Percentiles rank a stretch among this genome's conserved stretches.
Evolutionary conservation across 2,888 invertebrate genomes (phyloP).

Genomic region (Apomyelois bistriatella): DNA sequence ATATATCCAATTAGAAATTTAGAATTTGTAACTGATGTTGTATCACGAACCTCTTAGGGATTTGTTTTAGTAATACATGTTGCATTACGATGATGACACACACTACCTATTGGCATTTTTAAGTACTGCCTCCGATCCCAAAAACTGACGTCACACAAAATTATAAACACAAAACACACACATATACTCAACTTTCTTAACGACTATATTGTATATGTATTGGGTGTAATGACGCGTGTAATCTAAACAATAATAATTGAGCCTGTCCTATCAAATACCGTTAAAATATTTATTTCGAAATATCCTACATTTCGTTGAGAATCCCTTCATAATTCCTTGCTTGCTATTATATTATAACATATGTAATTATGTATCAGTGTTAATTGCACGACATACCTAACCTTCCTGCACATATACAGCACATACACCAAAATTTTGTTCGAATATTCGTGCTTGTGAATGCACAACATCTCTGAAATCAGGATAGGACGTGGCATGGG

Average conservation of each 20-base stretch:
- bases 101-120: conserved; percentile 31
- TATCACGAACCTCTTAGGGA: background rate
- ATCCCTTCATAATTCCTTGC: conserved; percentile 66
- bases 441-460: conserved; percentile 72
- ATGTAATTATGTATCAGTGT: conserved; percentile 60
- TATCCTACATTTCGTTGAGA: conserved; percentile 57
- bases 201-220: conserved; percentile 30
- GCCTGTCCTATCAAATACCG: conserved; percentile 63
- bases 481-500: conserved; percentile 67
- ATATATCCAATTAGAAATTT: conserved; percentile 23
- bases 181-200: conserved; percentile 26
- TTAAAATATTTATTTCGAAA: conserved; percentile 48
- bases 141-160: conserved; percentile 32
- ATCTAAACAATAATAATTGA: conserved; percentile 44
- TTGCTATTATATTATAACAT: conserved; percentile 67
- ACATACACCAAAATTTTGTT: conserved; percentile 65
- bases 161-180: conserved; percentile 36
- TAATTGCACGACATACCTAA: conserved; percentile 72
- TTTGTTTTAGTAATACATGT: background rate
- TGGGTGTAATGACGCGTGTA: conserved; percentile 60
- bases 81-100: background rate
- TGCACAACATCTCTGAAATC: conserved; percentile 66
- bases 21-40: background rate
- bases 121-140: conserved; percentile 45
- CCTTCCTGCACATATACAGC: conserved; percentile 72